Evolutionary conservation across 1,140 invertebrate genomes (phyloP).

Genomic region (Amphibalanus amphitrite): DNA sequence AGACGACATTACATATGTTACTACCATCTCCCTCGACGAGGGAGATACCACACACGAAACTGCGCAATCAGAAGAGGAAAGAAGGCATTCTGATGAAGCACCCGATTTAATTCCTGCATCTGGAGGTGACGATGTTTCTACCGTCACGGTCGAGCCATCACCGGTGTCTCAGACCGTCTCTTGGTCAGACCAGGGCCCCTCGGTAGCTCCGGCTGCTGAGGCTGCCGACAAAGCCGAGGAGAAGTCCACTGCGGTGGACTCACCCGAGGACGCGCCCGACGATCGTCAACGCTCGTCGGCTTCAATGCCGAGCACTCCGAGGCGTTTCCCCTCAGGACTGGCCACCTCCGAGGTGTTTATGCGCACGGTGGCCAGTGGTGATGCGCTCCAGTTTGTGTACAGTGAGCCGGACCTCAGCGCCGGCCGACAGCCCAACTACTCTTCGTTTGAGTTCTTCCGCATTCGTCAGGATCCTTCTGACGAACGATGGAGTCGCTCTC

Average conservation of each 20-base stretch:
- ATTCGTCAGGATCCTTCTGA: not conserved
- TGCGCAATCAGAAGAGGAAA: too few relatives aligned
- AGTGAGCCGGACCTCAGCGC: not conserved
- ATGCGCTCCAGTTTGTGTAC: not conserved
- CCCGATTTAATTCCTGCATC: too few relatives aligned
- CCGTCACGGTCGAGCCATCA: not conserved
- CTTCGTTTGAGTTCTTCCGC: not conserved
- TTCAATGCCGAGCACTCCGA: not conserved
- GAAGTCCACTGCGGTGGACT: too few relatives aligned
- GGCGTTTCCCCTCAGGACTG: not conserved
- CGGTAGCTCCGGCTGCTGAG: not conserved
- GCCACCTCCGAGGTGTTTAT: not conserved
- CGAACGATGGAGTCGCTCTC: not conserved
- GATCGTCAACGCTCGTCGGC: not conserved
- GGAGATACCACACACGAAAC: too few relatives aligned
- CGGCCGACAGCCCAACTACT: not conserved
- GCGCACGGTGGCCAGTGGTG: not conserved
- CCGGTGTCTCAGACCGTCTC: not conserved
- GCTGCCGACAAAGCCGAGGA: too few relatives aligned
- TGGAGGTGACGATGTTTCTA: too few relatives aligned
- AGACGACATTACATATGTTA: not conserved
- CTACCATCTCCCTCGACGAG: not conserved
- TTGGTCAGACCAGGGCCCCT: not conserved
- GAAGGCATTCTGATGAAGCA: too few relatives aligned
- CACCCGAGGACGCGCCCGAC: not conserved